These are phyloP conservation scores for Peromyscus eremicus DNA, from an alignment of 2,797 vertebrate species.

Conservation along the genomic window DNA sequence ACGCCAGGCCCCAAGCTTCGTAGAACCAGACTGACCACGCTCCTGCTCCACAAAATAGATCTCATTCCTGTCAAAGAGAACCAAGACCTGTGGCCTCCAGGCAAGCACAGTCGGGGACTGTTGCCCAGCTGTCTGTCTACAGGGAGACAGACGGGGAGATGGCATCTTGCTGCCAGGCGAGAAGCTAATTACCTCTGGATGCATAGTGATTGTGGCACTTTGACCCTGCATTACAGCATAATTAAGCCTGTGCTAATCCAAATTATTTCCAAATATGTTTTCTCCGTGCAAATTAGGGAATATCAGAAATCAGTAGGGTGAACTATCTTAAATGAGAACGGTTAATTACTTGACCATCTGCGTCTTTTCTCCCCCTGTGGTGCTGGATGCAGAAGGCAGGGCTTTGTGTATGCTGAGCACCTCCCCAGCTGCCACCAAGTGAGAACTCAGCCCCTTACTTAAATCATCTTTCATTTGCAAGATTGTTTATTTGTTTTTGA, in stretches of 20 bases:
- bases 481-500: not conserved
- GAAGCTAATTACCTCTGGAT: slow-evolving; percentile 81
- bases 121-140: not conserved
- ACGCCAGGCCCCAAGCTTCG: fast-evolving
- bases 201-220: slow-evolving; percentile 67
- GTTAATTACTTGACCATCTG: slow-evolving; percentile 63
- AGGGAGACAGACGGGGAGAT: not conserved
- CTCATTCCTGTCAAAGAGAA: no score
- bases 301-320: slow-evolving; percentile 73
- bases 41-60: not conserved
- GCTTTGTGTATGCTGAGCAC: not conserved
- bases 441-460: slow-evolving; percentile 35
- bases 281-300: slow-evolving; percentile 77
- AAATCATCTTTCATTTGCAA: slow-evolving; percentile 58
- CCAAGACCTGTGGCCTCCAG: not conserved
- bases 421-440: not conserved
- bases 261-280: slow-evolving; percentile 78
- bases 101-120: not conserved
- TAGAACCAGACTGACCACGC: fast-evolving
- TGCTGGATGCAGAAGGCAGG: not conserved
- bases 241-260: slow-evolving; percentile 81
- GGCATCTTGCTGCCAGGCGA: slow-evolving; percentile 30
- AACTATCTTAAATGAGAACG: slow-evolving; percentile 74
- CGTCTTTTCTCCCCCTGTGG: not conserved
- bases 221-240: slow-evolving; percentile 73